Percentiles rank a stretch among this genome's conserved stretches.
phyloP scores from a whole-genome alignment of 1,140 invertebrate genomes.

The Leucophenga varia region DNA sequence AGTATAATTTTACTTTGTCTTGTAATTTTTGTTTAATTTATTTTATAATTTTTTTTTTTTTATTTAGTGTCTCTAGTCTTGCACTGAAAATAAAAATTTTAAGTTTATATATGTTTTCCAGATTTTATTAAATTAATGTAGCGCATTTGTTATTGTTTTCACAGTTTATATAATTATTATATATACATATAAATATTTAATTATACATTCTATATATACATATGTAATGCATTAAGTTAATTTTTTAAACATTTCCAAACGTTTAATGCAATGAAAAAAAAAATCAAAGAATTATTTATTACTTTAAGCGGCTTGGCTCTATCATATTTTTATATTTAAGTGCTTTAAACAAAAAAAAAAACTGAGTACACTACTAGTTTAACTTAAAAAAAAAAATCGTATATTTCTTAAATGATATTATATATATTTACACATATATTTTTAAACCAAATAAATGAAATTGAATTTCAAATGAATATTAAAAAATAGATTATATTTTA shows the following conservation, averaged over 20 bases:
- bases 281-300: no score
- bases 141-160: no score
- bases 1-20: not conserved
- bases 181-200: constrained; percentile 29
- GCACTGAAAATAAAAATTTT: no score
- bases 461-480: no score
- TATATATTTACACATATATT: constrained; percentile 34
- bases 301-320: not conserved
- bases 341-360: not conserved
- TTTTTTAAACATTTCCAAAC: constrained; percentile 13
- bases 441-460: constrained; percentile 52
- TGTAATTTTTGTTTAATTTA: constrained; percentile 11
- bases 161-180: constrained; percentile 5
- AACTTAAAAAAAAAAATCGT: not conserved
- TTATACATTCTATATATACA: constrained; percentile 16
- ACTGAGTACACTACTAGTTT: constrained; percentile 32
- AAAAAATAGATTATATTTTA: no score
- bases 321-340: not conserved
- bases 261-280: not conserved
- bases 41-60: constrained; percentile 1
- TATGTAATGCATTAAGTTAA: constrained; percentile 27
- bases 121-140: no score
- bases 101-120: no score
- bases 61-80: no score
- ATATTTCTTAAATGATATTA: constrained; percentile 21